phyloP scores from a whole-genome alignment of 2,888 invertebrate species.

The Byasa hedistus region DNA sequence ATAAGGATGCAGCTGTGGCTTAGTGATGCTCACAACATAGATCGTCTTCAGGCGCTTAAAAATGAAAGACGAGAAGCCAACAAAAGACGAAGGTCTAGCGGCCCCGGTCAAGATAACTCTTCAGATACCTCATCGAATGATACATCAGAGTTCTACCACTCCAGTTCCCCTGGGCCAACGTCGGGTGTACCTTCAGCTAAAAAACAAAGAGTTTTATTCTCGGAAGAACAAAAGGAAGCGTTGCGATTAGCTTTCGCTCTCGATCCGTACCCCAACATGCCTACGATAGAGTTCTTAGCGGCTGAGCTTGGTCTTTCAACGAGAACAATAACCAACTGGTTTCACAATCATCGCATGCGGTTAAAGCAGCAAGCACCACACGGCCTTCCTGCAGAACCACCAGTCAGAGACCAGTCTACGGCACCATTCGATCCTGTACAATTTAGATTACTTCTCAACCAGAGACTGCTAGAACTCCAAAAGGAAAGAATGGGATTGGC shows the following conservation, averaged over 20 bases:
- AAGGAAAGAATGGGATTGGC: slow-evolving; percentile 90
- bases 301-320: slow-evolving; percentile 94
- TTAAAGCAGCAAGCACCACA: slow-evolving; percentile 94
- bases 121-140: slow-evolving; percentile 94
- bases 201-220: slow-evolving; percentile 97
- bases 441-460: slow-evolving; percentile 92
- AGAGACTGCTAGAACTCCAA: slow-evolving; percentile 91
- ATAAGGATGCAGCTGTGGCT: slow-evolving; percentile 98
- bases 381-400: slow-evolving; percentile 86
- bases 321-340: slow-evolving; percentile 99
- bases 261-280: slow-evolving; percentile 98
- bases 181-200: slow-evolving; percentile 91
- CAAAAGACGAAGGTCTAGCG: slow-evolving; percentile 91
- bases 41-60: slow-evolving; percentile 93
- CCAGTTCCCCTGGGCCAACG: slow-evolving; percentile 88
- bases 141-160: slow-evolving; percentile 92
- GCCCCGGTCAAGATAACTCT: slow-evolving; percentile 91
- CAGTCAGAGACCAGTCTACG: slow-evolving; percentile 85
- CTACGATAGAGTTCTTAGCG: slow-evolving; percentile 97
- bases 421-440: slow-evolving; percentile 95
- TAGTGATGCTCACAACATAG: slow-evolving; percentile 96
- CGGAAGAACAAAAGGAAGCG: slow-evolving; percentile 99
- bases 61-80: slow-evolving; percentile 95
- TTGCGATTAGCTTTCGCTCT: slow-evolving; percentile 95
- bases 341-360: slow-evolving; percentile 99